Base-by-base conservation (phyloP, 1,140 invertebrate species). In the Acyrthosiphon pisum region DNA sequence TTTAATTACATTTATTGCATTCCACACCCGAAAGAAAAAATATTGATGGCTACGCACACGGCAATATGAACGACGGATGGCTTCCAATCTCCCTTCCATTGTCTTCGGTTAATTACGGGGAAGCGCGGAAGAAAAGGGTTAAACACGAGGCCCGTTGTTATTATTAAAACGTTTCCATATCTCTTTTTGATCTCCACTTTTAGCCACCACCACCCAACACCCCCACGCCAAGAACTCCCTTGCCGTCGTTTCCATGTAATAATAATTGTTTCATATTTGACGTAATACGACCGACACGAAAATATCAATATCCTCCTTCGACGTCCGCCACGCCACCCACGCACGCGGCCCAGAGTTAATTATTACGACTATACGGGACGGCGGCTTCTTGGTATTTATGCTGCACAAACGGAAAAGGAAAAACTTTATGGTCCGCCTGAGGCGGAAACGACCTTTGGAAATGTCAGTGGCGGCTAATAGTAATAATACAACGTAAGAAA, bases 41-140 rank as follows among this genome's bases (percentile, higher is more conserved):
- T 76, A 93, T 53, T 84, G 91, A 93, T 86, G 76, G 91, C 48
- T 26, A 56, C 50, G 44, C n/a, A 91, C 60, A 46, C 41, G 60
- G 90, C 90, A 68, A 83, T 81, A 48, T 81, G 46, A 81, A 83
- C 91, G 76, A 50, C 91, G 91, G 90, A 68, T 91, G 88, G 88
- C 50, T 92, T 83, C 76, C 60, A 35, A 91, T 46, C 68, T 86
- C 81, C 81, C n/a, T 83, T 50, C 91, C 46, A 86, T 93, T 86
- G 91, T 93, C 91, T 93, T 86, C 91, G 76, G 91, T 93, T 93
- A 93, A 93, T 93, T 93, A 93, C 91, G 91, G 91, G 91, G 90
- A 46, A 83, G 60, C 90, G 90, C 60, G 60, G 91, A 92, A 92
- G 48, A 83, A 86, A 93, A 93, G 91, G 91, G 91, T 93, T 93